These are phyloP conservation scores for Geotrupes spiniger DNA, from an alignment of 2,888 invertebrate species.

Conservation along the genomic window DNA sequence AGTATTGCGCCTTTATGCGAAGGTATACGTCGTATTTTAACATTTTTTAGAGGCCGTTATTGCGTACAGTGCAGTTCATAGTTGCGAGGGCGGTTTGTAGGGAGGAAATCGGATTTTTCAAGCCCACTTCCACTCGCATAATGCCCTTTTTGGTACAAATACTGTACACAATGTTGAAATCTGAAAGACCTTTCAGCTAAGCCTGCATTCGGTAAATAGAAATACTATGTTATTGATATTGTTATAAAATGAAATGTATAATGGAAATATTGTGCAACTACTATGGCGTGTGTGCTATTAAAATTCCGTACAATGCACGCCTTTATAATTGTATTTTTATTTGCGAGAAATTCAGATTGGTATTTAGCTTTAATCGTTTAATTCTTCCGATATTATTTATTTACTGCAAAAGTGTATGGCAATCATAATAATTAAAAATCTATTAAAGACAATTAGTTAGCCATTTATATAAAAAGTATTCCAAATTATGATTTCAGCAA, in stretches of 20 bases:
- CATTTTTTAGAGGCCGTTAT: constrained; percentile 15
- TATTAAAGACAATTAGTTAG: too few relatives aligned
- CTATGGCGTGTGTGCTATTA: too few relatives aligned
- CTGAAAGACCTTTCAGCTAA: constrained; percentile 33
- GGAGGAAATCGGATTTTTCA: constrained; percentile 52
- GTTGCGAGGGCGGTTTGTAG: constrained; percentile 43
- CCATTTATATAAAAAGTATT: too few relatives aligned
- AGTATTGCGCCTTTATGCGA: constrained; percentile 10
- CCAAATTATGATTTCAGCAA: too few relatives aligned
- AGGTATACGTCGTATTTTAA: constrained; percentile 14
- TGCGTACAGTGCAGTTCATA: constrained; percentile 7
- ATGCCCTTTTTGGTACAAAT: constrained; percentile 41
- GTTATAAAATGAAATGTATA: constrained; percentile 26
- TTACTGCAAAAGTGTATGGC: too few relatives aligned
- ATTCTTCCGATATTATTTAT: too few relatives aligned
- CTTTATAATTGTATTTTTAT: too few relatives aligned
- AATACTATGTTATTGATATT: constrained; percentile 42
- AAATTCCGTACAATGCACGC: too few relatives aligned
- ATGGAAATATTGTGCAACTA: constrained; percentile 27
- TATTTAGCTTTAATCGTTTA: too few relatives aligned
- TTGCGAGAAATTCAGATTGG: too few relatives aligned
- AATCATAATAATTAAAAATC: too few relatives aligned
- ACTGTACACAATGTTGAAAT: constrained; percentile 43
- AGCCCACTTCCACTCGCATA: constrained; percentile 51
- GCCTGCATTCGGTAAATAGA: constrained; percentile 36